Evolutionary conservation across 1,140 invertebrate genomes (phyloP), one percentile per base, ranked within the genome.

Genomic region (Sitobion miscanthi): DNA sequence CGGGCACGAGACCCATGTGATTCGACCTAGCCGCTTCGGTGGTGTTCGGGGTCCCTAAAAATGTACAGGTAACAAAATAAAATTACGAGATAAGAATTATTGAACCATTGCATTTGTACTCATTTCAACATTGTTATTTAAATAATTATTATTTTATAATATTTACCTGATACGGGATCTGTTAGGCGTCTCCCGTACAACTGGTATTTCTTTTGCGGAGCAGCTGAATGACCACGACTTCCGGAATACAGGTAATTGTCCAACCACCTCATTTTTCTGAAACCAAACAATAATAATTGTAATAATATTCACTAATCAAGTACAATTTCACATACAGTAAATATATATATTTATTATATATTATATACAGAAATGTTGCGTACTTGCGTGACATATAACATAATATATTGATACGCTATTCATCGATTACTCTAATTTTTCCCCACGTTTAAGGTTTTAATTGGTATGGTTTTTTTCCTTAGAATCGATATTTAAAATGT

Each of bases 131-230:
- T 30, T 62, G 57, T 62, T 25, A 9, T 3, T 42, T 83, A 21
- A 83, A 83, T 38, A 83, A 83, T 83, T 5, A 23, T 25, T 42
- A 83, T 35, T 38, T 17, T 83, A 83, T 85, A 85, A 86, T 49
- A 52, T 49, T 8, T 54, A 93, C 91, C 82, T 54, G 77, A 35
- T 25, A 83, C 49, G 17, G 91, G 25, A 57, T 93, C 91, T 8
- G 97, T 97, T 95, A 97, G 97, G 94, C 98, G 95, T 95, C 98
- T 98, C 25, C 98, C 98, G 95, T 98, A 98, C 96, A 98, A 97
- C 94, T 98, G 98, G 95, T 98, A 98, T 95, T 98, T 98, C 95
- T 98, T 98, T 95, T 98, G 98, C 2, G 98, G 97, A n/a, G 98
- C 96, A 82, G 97, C 96, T 94, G 97, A 11, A 95, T 95, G 93